These are phyloP conservation scores for Melanotaenia pygmaea DNA, from an alignment of 2,797 vertebrate species.

Conservation along the genomic window DNA sequence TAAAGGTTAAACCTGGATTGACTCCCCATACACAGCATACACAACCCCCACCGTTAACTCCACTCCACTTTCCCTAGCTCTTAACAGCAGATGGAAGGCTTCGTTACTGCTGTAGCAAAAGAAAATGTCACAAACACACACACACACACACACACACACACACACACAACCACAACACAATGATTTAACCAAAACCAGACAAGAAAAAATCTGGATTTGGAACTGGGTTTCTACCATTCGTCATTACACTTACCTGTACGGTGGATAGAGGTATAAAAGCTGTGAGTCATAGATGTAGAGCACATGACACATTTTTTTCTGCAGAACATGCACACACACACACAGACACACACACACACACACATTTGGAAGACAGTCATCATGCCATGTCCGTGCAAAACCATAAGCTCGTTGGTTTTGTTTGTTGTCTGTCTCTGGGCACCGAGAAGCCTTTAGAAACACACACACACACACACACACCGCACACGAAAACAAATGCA, in stretches of 20 bases:
- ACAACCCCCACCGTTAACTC: conserved; percentile 16
- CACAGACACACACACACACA: not conserved
- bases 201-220: conserved; percentile 9
- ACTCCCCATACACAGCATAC: conserved; percentile 24
- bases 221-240: conserved; percentile 2
- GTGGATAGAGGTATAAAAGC: conserved; percentile 26
- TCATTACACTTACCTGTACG: conserved; percentile 37
- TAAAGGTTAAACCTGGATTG: conserved; percentile 65
- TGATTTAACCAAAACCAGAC: conserved; percentile 25
- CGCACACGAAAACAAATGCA: conserved; percentile 17
- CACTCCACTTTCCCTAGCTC: conserved; percentile 24
- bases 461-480: conserved; percentile 14
- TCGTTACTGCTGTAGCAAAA: conserved; percentile 67
- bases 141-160: conserved; percentile 16
- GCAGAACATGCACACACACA: conserved; percentile 5
- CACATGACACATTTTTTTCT: conserved; percentile 9
- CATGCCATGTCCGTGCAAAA: conserved; percentile 60
- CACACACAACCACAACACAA: not conserved
- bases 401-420: conserved; percentile 78
- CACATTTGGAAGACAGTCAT: conserved; percentile 54
- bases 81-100: conserved; percentile 71
- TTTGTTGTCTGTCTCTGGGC: conserved; percentile 80
- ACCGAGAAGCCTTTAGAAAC: conserved; percentile 64
- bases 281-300: conserved; percentile 37
- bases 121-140: conserved; percentile 17